Percentiles rank a stretch among this genome's conserved stretches.
These are phyloP conservation scores for Sebastes kiyomatsui DNA, from an alignment of 2,797 vertebrate genomes.

Conservation along the genomic window DNA sequence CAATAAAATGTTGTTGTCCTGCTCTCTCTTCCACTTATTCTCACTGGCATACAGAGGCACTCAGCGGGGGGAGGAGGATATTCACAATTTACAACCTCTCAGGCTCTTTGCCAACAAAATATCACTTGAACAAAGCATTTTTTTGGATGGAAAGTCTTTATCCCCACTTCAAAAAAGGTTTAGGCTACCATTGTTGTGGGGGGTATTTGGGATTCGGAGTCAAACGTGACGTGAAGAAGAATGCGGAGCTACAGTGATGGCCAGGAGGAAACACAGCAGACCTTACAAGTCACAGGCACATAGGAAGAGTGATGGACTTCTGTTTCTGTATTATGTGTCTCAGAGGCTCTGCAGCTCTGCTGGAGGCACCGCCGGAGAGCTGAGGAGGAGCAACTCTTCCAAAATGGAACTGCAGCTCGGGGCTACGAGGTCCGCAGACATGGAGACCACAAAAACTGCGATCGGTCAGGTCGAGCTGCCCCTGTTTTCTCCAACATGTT, in stretches of 20 bases:
- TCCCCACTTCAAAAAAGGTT: neutral
- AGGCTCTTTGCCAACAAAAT: slow-evolving; percentile 29
- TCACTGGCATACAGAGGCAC: neutral
- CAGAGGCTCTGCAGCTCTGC: neutral
- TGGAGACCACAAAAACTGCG: neutral
- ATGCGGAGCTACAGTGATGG: neutral
- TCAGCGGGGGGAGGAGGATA: neutral
- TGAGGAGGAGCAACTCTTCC: slow-evolving; percentile 23
- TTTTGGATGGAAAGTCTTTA: neutral
- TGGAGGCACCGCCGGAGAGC: slow-evolving; percentile 14
- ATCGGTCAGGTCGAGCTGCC: neutral
- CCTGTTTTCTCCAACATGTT: neutral
- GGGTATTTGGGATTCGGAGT: slow-evolving; percentile 12
- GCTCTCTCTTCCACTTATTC: neutral
- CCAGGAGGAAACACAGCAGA: slow-evolving; percentile 19
- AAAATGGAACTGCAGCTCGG: slow-evolving; percentile 40
- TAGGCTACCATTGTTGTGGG: neutral
- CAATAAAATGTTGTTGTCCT: neutral
- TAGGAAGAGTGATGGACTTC: slow-evolving; percentile 22
- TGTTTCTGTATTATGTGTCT: slow-evolving; percentile 18
- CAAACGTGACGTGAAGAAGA: slow-evolving; percentile 15
- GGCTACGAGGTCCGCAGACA: slow-evolving; percentile 13
- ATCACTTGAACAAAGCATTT: slow-evolving; percentile 26
- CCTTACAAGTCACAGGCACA: slow-evolving; percentile 14
- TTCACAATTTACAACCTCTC: slow-evolving; percentile 31